These are phyloP conservation scores for Indicator indicator DNA, from an alignment of 2,113 vertebrate genomes.

Conservation along the genomic window DNA sequence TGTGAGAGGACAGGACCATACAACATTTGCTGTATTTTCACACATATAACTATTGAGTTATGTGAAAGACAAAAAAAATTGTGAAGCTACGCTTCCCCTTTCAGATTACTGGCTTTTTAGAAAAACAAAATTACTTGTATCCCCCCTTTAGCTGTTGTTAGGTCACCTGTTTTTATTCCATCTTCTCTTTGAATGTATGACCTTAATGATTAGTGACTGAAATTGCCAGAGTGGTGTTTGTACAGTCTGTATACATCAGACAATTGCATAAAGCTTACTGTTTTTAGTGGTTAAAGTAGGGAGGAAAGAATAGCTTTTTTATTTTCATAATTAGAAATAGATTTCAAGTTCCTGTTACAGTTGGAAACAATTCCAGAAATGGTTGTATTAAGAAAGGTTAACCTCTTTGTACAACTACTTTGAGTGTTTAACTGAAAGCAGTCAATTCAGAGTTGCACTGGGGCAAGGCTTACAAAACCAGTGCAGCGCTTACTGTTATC, in stretches of 20 bases:
- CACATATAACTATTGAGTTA: neutral
- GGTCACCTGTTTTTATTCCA: neutral
- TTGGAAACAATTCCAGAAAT: neutral
- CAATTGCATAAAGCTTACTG: neutral
- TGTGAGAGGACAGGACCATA: neutral
- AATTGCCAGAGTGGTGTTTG: neutral
- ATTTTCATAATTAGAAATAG: neutral
- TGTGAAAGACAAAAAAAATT: neutral
- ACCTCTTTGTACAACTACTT: neutral
- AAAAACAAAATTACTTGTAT: neutral
- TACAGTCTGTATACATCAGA: neutral
- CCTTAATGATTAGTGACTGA: neutral
- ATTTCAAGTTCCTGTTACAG: neutral
- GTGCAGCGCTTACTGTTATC: neutral
- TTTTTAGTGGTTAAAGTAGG: neutral
- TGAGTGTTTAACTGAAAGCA: neutral
- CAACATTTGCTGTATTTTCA: neutral
- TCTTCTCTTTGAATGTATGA: neutral
- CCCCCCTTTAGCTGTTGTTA: neutral
- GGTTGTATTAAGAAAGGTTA: neutral
- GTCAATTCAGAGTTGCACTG: neutral
- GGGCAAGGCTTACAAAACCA: neutral
- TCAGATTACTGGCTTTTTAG: neutral
- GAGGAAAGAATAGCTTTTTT: neutral
- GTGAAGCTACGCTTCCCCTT: neutral